Base-by-base conservation (phyloP, 2,797 vertebrate species). In the Geotrypetes seraphini region DNA sequence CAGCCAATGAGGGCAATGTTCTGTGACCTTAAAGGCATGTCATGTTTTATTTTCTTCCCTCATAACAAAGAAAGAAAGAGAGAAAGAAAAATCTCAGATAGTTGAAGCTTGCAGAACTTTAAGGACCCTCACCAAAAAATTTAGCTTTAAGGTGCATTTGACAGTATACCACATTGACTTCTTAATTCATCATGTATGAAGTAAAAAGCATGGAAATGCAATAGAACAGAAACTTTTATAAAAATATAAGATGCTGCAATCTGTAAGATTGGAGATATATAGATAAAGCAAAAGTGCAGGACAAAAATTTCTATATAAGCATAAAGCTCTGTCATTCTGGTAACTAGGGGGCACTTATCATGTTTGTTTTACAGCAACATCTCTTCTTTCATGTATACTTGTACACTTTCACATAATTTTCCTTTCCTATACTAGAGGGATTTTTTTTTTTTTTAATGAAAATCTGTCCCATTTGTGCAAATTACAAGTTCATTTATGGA, bases 1-100 rank as follows among this genome's bases (percentile, higher is more conserved):
- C 71, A 50, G 75, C 85, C 88, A 86, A 84, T 86, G 87, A 89
- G 87, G 85, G 85, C 87, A 83, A 75, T 73, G 77, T 84, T 86
- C 85, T 78, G 65, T 81, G 88, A 90, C 88, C 89, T 89, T 74
- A 75, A 64, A 67, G 56, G 73, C 52, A 71, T 68, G 77, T 69
- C 27, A 31, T 75, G 69, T 78, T 61, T 81, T 69, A 69, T 75
- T 67, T 59, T 73, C 64, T 50, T 11, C 10, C 48, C 53, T 39
- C 46, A 43, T 58, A 21, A 12, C 67, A 57, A 66, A 76, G 34
- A n/a, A n/a, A n/a, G n/a, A n/a, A n/a, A n/a, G n/a, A n/a, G n/a
- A n/a, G n/a, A n/a, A 12, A 28, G 33, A 16, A n/a, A n/a, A 10
- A 13, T 17, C 7, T 21, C 7, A 35, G 21, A 6, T 26, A 69